These are phyloP conservation scores for Teleopsis dalmanni DNA, from an alignment of 1,140 invertebrate species.

Conservation along the genomic window DNA sequence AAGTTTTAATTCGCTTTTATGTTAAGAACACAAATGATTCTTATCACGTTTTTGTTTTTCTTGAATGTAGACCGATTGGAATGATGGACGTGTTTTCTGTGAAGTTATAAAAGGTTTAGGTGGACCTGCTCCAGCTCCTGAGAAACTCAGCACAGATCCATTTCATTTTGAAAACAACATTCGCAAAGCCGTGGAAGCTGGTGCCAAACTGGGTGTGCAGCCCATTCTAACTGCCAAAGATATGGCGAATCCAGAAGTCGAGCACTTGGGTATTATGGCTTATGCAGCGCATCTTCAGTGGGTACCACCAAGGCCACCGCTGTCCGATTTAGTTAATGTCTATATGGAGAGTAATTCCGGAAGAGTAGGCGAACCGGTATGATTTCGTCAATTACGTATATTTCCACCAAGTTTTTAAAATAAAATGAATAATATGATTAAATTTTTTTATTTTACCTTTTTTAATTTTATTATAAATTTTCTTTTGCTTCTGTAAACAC, in stretches of 20 bases:
- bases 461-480: no score
- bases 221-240: slow-evolving; percentile 86
- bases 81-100: slow-evolving; percentile 82
- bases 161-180: slow-evolving; percentile 77
- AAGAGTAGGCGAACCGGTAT: slow-evolving; percentile 73
- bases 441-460: no score
- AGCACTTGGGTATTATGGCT: slow-evolving; percentile 93
- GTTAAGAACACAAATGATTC: background rate
- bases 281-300: slow-evolving; percentile 86
- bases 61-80: slow-evolving; percentile 87
- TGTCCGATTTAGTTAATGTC: slow-evolving; percentile 69
- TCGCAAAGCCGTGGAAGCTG: slow-evolving; percentile 60
- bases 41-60: slow-evolving; percentile 30
- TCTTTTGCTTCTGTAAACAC: no score
- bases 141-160: slow-evolving; percentile 63
- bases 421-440: no score
- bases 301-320: slow-evolving; percentile 70
- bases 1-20: slow-evolving; percentile 32
- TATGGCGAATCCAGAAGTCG: slow-evolving; percentile 87
- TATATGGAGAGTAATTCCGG: slow-evolving; percentile 71
- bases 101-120: slow-evolving; percentile 81
- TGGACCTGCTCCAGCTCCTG: slow-evolving; percentile 70
- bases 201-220: slow-evolving; percentile 67
- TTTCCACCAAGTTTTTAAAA: no score
- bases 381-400: slow-evolving; percentile 24